Evolutionary conservation across 2,888 invertebrate genomes (phyloP).

Genomic region (Folsomia candida): DNA sequence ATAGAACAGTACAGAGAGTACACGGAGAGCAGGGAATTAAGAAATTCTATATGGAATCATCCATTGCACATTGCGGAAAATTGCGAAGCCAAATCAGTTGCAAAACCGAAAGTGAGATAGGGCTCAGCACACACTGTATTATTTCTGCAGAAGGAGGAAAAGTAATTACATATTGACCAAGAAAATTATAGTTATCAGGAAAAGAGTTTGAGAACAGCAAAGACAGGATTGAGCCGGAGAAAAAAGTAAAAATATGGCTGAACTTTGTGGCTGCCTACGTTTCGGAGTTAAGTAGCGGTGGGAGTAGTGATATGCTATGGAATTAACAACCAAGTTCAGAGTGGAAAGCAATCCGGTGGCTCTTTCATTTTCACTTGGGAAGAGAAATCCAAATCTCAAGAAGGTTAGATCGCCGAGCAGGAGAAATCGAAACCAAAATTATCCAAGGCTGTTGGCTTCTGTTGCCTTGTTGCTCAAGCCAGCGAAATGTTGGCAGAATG

Average conservation of each 20-base stretch:
- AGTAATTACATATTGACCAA: not conserved
- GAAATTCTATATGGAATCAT: too few species aligned
- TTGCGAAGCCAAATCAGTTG: too few species aligned
- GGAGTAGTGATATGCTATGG: not conserved
- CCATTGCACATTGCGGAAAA: too few species aligned
- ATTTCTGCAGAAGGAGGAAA: not conserved
- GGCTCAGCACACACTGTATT: too few species aligned
- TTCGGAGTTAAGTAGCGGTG: not conserved
- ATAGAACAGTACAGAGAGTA: too few species aligned
- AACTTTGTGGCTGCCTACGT: not conserved
- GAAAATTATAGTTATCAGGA: slow-evolving; percentile 2
- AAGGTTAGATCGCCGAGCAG: slow-evolving; percentile 3
- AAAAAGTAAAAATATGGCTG: not conserved
- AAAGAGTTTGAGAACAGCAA: not conserved
- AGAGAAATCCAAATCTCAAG: not conserved
- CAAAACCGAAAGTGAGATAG: too few species aligned
- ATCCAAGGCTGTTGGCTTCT: not conserved
- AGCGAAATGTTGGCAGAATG: not conserved
- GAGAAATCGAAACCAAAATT: not conserved
- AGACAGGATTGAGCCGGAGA: not conserved
- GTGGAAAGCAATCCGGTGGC: not conserved
- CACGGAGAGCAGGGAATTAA: too few species aligned
- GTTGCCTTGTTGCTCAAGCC: not conserved
- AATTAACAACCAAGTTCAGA: not conserved
- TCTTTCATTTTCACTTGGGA: not conserved